Percentiles rank a stretch among this genome's conserved stretches.
Conservation (phyloP, 2,888 invertebrate genomes). For the Stenchaetothrips biformis region DNA sequence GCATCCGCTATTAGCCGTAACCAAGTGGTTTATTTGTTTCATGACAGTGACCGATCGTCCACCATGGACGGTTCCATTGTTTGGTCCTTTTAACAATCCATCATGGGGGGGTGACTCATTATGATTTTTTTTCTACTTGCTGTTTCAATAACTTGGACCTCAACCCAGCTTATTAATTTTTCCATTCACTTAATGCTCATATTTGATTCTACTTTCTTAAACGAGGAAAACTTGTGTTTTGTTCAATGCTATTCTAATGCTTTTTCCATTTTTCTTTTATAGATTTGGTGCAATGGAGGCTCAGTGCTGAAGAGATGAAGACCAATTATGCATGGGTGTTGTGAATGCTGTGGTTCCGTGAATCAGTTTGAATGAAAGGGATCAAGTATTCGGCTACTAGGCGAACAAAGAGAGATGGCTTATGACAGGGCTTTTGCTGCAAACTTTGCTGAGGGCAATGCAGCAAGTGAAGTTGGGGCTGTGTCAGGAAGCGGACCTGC, state of each 20-base stretch:
- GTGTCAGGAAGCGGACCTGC: neutral
- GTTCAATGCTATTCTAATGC: neutral
- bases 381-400: neutral
- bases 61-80: no score
- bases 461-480: neutral
- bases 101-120: no score
- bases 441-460: neutral
- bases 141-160: no score
- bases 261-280: neutral
- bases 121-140: no score
- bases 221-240: neutral
- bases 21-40: no score
- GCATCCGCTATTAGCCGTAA: no score
- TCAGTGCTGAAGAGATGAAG: neutral
- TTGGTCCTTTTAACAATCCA: no score
- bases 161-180: no score
- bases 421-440: conserved; percentile 1
- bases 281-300: neutral
- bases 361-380: neutral
- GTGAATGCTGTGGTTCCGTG: neutral
- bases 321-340: neutral
- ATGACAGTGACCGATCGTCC: no score
- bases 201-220: neutral
- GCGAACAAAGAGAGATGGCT: neutral
- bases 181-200: no score